Percentiles rank a stretch among this genome's conserved stretches.
phyloP scores from a whole-genome alignment of 1,140 invertebrate genomes.

The Prorops nasuta region DNA sequence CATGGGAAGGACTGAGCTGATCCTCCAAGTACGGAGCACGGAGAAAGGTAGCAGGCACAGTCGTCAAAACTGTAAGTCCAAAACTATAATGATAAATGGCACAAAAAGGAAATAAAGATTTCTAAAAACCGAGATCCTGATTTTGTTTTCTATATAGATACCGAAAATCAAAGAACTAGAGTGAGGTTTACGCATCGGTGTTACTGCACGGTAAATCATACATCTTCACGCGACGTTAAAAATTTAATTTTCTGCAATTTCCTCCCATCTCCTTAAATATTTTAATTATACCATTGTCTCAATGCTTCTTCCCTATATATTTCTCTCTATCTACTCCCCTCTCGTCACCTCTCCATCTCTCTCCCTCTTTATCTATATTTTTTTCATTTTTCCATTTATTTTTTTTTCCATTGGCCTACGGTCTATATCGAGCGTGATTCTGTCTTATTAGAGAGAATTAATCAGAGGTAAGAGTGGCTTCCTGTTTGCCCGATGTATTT shows the following conservation, averaged over 20 bases:
- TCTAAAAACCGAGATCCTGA: slow-evolving; percentile 13
- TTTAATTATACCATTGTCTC: slow-evolving; percentile 18
- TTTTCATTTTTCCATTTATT: slow-evolving; percentile 8
- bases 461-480: no score
- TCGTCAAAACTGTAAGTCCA: slow-evolving; percentile 38
- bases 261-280: no score
- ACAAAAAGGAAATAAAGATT: slow-evolving; percentile 23
- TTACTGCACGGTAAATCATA: no score
- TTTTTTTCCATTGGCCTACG: slow-evolving; percentile 6
- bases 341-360: slow-evolving; percentile 13
- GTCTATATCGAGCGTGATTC: no score
- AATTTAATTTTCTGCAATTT: no score
- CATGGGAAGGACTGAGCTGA: no score
- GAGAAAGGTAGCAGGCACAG: slow-evolving; percentile 47
- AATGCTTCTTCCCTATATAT: background rate
- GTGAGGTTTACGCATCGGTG: no score
- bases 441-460: no score
- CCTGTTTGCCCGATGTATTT: no score
- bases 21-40: slow-evolving; percentile 46
- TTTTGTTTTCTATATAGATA: no score
- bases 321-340: background rate
- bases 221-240: no score
- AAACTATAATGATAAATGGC: slow-evolving; percentile 33
- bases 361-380: slow-evolving; percentile 5
- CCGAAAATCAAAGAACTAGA: no score